Conservation (phyloP, 2,888 invertebrate genomes). For the Aleiodes leptofemur region DNA sequence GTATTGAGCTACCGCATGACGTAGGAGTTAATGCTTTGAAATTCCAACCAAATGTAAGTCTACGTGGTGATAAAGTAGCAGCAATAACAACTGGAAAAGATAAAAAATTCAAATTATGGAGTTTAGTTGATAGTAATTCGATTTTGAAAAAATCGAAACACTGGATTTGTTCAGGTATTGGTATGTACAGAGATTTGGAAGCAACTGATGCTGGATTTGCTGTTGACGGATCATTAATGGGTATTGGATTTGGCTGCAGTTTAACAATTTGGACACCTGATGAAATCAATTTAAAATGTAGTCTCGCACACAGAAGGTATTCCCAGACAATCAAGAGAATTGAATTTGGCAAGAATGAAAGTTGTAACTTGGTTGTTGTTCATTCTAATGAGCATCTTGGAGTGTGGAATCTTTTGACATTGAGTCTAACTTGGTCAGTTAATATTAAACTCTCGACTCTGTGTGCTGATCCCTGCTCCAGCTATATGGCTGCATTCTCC, state of each 20-base stretch:
- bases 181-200: slow-evolving; percentile 79
- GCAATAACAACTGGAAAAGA: slow-evolving; percentile 83
- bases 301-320: slow-evolving; percentile 76
- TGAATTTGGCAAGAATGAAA: slow-evolving; percentile 79
- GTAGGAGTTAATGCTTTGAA: slow-evolving; percentile 78
- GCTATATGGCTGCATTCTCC: slow-evolving; percentile 83
- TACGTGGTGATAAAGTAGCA: slow-evolving; percentile 74
- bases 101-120: slow-evolving; percentile 84
- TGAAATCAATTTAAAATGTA: slow-evolving; percentile 78
- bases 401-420: slow-evolving; percentile 85
- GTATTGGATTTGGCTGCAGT: slow-evolving; percentile 81
- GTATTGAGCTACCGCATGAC: slow-evolving; percentile 84
- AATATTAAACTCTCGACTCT: slow-evolving; percentile 76
- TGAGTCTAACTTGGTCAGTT: slow-evolving; percentile 84
- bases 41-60: slow-evolving; percentile 78
- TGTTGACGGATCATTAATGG: slow-evolving; percentile 85
- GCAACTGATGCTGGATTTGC: slow-evolving; percentile 82
- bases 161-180: slow-evolving; percentile 82
- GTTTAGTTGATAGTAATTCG: slow-evolving; percentile 78
- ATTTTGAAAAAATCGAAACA: slow-evolving; percentile 77
- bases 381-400: slow-evolving; percentile 79
- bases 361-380: slow-evolving; percentile 79
- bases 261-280: slow-evolving; percentile 84
- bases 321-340: slow-evolving; percentile 74
- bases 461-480: slow-evolving; percentile 80